These are phyloP conservation scores for Cosmia trapezina DNA, from an alignment of 2,888 invertebrate species.

Conservation along the genomic window DNA sequence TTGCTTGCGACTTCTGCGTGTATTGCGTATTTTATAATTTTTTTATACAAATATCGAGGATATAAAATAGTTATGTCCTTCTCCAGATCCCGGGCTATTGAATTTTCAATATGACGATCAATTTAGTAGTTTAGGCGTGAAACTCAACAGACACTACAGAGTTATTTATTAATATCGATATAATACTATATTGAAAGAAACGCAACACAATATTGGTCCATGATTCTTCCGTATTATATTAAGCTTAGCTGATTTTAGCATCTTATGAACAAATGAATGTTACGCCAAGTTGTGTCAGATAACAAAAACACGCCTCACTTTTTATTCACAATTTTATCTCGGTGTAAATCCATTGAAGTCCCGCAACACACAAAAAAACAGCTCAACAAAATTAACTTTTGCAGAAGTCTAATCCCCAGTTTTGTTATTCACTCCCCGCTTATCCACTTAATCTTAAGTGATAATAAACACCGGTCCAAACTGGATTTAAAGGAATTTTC, in stretches of 20 bases:
- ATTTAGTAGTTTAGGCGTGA: background rate
- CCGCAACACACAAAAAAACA: conserved; percentile 1
- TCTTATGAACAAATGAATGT: background rate
- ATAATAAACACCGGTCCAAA: conserved; percentile 56
- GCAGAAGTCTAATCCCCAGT: conserved; percentile 33
- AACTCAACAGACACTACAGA: background rate
- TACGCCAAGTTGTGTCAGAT: background rate
- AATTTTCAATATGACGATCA: background rate
- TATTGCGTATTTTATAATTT: background rate
- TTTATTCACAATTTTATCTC: conserved; percentile 12
- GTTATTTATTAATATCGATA: background rate
- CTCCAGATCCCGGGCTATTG: background rate
- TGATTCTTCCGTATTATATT: background rate
- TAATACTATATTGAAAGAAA: background rate
- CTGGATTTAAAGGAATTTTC: conserved; percentile 50
- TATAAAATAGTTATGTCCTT: too few relatives aligned
- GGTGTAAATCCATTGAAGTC: conserved; percentile 12
- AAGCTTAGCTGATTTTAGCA: background rate
- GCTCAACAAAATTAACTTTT: conserved; percentile 29
- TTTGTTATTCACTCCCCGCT: conserved; percentile 29
- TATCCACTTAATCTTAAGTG: conserved; percentile 50
- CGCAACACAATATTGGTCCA: background rate
- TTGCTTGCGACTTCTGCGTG: background rate
- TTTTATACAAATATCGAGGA: background rate
- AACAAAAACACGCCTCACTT: background rate